Percentiles rank a stretch among this genome's conserved stretches.
These are phyloP conservation scores for Centropristis striata DNA, from an alignment of 2,113 vertebrate species.

Conservation along the genomic window DNA sequence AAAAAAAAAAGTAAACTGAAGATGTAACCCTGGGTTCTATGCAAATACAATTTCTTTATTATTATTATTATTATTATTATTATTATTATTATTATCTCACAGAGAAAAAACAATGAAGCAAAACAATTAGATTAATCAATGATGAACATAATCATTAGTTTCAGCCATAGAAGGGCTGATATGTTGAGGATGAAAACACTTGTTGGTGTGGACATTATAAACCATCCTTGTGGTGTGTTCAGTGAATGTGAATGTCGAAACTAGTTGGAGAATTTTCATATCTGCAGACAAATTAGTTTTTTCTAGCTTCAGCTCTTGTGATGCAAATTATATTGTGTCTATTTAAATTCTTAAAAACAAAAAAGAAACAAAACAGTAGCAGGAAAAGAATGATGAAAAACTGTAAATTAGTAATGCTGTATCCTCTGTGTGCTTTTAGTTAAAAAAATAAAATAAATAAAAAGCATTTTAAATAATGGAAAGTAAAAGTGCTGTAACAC, in stretches of 20 bases:
- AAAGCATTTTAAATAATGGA: not conserved
- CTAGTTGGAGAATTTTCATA: no score
- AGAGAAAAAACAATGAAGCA: no score
- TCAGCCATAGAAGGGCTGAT: not conserved
- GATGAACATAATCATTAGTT: not conserved
- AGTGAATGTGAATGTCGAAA: not conserved
- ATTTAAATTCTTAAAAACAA: not conserved
- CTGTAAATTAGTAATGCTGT: not conserved
- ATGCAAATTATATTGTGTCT: not conserved
- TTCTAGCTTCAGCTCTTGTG: no score
- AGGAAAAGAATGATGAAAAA: slow-evolving; percentile 4
- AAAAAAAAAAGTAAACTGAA: not conserved
- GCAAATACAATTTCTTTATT: no score
- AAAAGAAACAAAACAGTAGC: not conserved
- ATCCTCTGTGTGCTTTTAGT: not conserved
- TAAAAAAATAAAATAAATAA: not conserved
- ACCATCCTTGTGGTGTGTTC: not conserved
- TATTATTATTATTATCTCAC: no score
- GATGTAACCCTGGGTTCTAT: not conserved
- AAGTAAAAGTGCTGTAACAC: not conserved
- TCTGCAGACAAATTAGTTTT: no score
- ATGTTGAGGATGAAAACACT: not conserved
- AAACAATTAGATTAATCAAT: not conserved
- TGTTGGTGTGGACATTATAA: not conserved
- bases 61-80: no score